Evolutionary conservation across 1,140 invertebrate species (phyloP), one percentile per base, ranked within the genome.

Genomic region (Penaeus vannamei): DNA sequence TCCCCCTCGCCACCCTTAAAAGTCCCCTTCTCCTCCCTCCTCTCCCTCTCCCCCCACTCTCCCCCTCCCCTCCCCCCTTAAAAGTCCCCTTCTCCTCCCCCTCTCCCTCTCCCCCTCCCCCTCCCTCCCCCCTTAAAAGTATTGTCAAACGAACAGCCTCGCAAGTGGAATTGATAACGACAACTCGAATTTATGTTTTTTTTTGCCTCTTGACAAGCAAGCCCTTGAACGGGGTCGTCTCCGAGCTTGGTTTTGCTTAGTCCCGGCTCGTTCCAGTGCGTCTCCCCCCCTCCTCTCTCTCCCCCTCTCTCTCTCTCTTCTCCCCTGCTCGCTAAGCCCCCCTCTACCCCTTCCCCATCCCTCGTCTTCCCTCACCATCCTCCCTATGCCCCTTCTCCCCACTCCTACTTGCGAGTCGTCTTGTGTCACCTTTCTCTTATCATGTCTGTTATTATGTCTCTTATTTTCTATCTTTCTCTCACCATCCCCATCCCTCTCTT

Each of bases 401-500:
- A 76, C 14, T 76, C 69, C n/a, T 76, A 76, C n/a, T n/a, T n/a
- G n/a, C 36, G 36, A 76, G n/a, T n/a, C n/a, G 69, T 26, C 69
- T 17, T 14, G n/a, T 76, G 69, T 76, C n/a, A 76, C 36, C 36
- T 76, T 32, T 32, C n/a, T 76, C 36, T 76, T 26, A 10, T 26
- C n/a, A 32, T 76, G 10, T 32, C n/a, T n/a, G 12, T 76, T 76
- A 19, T 19, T 17, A 22, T 17, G 32, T 29, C 19, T 77, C 29
- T 2, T 2, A 20, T 53, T 8, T 10, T 61, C 81, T 61, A 1
- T 14, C 53, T 8, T 17, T 22, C 20, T 61, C 53, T 61, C 81
- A 14, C 26, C 14, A 5, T 61, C 53, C 36, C 81, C 29, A 2
- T 22, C 26, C 62, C 53, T 26, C 26, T 23, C 81, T 60, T 29